Evolutionary conservation across 2,888 invertebrate genomes (phyloP).

Genomic region (Nowickia ferox): DNA sequence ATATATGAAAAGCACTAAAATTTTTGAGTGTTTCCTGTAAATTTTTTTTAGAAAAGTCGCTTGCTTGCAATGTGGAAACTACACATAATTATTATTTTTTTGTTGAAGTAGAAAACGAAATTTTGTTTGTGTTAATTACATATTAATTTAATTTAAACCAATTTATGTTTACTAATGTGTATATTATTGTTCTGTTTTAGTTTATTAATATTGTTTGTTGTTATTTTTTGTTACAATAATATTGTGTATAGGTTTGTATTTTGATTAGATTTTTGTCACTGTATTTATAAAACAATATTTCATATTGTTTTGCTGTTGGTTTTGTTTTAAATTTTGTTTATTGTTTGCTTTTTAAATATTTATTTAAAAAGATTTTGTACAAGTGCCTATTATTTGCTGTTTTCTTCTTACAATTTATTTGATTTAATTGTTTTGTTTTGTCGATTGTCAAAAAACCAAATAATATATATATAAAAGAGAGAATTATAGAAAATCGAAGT

Average conservation of each 20-base stretch:
- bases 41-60: too few species aligned
- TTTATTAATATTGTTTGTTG: constrained; percentile 58
- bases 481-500: constrained; percentile 37
- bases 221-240: constrained; percentile 26
- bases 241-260: constrained; percentile 19
- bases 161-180: constrained; percentile 59
- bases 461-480: constrained; percentile 44
- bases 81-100: too few species aligned
- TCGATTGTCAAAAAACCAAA: constrained; percentile 83
- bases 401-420: constrained; percentile 21
- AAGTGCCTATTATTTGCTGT: constrained; percentile 63
- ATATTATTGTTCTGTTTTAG: constrained; percentile 70
- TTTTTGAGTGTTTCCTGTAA: too few species aligned
- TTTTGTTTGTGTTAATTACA: constrained; percentile 48
- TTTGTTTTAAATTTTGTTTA: constrained; percentile 64
- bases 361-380: constrained; percentile 68
- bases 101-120: constrained; percentile 61
- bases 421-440: constrained; percentile 79
- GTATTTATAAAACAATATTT: constrained; percentile 36
- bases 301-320: constrained; percentile 55
- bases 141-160: constrained; percentile 64
- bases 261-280: constrained; percentile 8
- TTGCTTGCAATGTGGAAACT: too few species aligned
- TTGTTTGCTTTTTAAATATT: constrained; percentile 38
- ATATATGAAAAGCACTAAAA: too few species aligned